Base-by-base conservation (phyloP, 2,113 vertebrate genomes). In the Salvator merianae region DNA sequence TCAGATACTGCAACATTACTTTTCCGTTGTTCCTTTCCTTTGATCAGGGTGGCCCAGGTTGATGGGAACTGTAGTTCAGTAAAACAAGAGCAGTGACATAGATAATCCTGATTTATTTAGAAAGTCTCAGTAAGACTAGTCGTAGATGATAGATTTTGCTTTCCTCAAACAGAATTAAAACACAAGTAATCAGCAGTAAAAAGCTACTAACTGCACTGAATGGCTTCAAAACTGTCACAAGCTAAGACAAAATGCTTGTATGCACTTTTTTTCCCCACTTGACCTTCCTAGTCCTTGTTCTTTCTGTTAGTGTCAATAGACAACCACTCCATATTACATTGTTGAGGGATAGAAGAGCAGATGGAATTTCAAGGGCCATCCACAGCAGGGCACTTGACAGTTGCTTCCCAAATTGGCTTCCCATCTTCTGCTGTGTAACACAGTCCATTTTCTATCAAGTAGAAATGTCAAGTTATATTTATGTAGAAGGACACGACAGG, bases 401-500 rank as follows among this genome's bases (percentile, higher is more conserved):
- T 28, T 34, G 6, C 36, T 78, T 84, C 22, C 50, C n/a, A 72
- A 62, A 84, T 84, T 78, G 36, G 68, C 53, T 63, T 72, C 75
- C 24, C 28, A 26, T 28, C 53, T 62, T 38, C 50, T 62, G 30
- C 72, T 71, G 20, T 62, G 62, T 78, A 71, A 84, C 32, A 47
- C 32, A n/a, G 30, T 72, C 75, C 53, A 78, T 78, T 84, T 84
- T 47, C 53, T 30, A 71, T 78, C 68, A 78, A 84, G 76, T 62
- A 78, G 83, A 84, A 84, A 84, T 84, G 50, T 78, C 66, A 78
- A 84, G 76, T 71, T 78, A 70, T 38, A 47, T 62, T 78, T 70
- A 32, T 78, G 50, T 32, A 84, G 65, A n/a, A 84, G 53, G 75
- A 40, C 68, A 68, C 20, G 55, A 78, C 47, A 62, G 14, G 47